Base-by-base conservation (phyloP, 2,888 invertebrate genomes). In the Cheilosia variabilis region DNA sequence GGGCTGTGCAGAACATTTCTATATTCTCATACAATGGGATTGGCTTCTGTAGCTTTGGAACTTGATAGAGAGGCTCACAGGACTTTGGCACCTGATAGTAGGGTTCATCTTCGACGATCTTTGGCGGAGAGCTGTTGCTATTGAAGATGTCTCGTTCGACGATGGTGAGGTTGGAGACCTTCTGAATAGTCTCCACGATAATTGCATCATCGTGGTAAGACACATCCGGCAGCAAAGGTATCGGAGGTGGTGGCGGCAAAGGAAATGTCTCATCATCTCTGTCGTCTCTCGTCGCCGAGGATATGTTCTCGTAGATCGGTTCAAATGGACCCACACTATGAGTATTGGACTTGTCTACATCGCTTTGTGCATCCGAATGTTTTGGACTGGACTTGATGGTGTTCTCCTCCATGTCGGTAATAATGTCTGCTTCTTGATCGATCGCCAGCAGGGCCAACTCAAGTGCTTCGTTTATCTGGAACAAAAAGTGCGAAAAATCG, bases 371-470 rank as follows among this genome's bases (percentile, higher is more conserved):
- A 71, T 81, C 72, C 62, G 62, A 45, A 66, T 71, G 80, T 15
- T 76, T 86, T 31, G 69, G 75, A 55, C 71, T 80, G 34, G 71
- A 66, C 31, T 93, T 93, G 90, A 94, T 93, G 13, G 45, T 76
- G 37, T 80, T 52, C 80, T 87, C 77, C 45, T 72, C 76, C 73
- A 73, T 82, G 17, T 78, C 87, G n/a, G 45, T 63, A 27, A 72
- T 53, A 43, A 65, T 72, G 52, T 77, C 81, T 47, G 72, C 77
- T 52, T 78, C 91, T 45, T 93, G 93, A 91, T 95, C 94, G 87
- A 94, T 93, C 90, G 94, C 94, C 92, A 94, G 93, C 90, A 94
- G 94, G 89, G 95, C 94, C 90, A 94, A 91, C 90, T 95, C 94
- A 90, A 94, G 92, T 88, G 94, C 95, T 91, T 95, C 94, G 90